Percentiles rank a stretch among this genome's conserved stretches.
Evolutionary conservation across 92 coral and sea anemone species (phyloP).

Genomic region (Anthopleura xanthogrammica): DNA sequence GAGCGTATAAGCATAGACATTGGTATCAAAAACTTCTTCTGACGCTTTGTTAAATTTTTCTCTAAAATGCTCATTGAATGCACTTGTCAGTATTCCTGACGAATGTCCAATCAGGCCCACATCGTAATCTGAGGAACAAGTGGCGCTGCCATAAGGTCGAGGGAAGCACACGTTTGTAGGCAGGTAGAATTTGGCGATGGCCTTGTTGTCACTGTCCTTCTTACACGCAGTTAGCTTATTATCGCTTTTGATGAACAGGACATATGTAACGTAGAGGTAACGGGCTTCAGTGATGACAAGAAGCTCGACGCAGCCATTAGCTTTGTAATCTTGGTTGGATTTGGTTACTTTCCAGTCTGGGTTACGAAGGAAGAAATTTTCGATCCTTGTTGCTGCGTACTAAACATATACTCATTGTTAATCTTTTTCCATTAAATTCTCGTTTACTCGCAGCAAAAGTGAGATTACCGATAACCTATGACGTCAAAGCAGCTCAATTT

Average conservation of each 20-base stretch:
- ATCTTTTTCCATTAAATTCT: too few relatives aligned
- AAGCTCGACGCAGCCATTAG: not conserved
- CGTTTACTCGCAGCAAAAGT: too few relatives aligned
- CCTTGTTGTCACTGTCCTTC: not conserved
- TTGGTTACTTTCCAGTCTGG: slow-evolving; percentile 38
- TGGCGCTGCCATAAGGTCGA: slow-evolving; percentile 44
- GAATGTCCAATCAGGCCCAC: slow-evolving; percentile 43
- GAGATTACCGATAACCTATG: too few relatives aligned
- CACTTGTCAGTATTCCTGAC: slow-evolving; percentile 25
- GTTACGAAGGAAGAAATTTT: slow-evolving; percentile 48
- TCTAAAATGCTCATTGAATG: slow-evolving; percentile 35
- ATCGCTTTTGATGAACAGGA: slow-evolving; percentile 30
- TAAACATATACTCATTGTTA: not conserved
- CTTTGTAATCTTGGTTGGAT: not conserved
- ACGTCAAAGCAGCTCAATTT: too few relatives aligned
- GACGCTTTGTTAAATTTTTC: slow-evolving; percentile 28
- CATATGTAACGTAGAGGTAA: slow-evolving; percentile 46
- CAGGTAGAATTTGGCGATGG: not conserved
- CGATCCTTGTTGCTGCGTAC: slow-evolving; percentile 32
- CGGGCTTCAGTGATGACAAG: slow-evolving; percentile 50
- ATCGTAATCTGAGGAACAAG: slow-evolving; percentile 51
- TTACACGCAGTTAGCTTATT: slow-evolving; percentile 12
- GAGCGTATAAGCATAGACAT: slow-evolving; percentile 48
- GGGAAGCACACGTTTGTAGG: slow-evolving; percentile 49
- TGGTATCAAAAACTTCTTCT: slow-evolving; percentile 54